phyloP scores from a whole-genome alignment of 2,113 vertebrate species.

The Lates calcarifer region DNA sequence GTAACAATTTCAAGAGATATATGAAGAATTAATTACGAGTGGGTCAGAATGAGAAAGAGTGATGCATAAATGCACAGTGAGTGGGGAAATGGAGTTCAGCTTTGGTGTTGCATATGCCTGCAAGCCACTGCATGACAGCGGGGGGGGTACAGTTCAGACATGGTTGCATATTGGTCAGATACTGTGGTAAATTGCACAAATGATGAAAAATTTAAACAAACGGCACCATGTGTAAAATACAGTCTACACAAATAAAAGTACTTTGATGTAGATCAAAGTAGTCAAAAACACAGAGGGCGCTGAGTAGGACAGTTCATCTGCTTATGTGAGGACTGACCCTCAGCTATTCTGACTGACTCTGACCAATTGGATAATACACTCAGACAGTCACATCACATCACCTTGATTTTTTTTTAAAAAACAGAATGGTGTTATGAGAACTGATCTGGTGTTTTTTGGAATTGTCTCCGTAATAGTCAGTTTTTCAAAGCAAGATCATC shows the following conservation, averaged over 20 bases:
- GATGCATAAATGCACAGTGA: slow-evolving; percentile 5
- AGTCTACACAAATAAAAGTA: background rate
- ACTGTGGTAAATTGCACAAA: slow-evolving; percentile 23
- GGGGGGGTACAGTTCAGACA: slow-evolving; percentile 29
- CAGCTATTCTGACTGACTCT: background rate
- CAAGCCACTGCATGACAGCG: slow-evolving; percentile 5
- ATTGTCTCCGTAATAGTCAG: too few species aligned
- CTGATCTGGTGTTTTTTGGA: too few species aligned
- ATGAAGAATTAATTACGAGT: slow-evolving; percentile 6
- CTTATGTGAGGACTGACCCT: background rate
- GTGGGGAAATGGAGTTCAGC: background rate
- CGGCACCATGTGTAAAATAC: background rate
- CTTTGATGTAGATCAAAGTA: slow-evolving; percentile 9
- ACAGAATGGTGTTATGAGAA: too few species aligned
- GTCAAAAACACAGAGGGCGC: background rate
- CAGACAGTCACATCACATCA: too few species aligned
- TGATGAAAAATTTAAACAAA: slow-evolving; percentile 27
- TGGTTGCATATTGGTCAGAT: slow-evolving; percentile 6
- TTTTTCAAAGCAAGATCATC: too few species aligned
- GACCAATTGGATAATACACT: too few species aligned
- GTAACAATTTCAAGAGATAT: slow-evolving; percentile 12
- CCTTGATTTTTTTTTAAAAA: too few species aligned
- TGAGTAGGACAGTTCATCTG: background rate
- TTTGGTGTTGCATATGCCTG: slow-evolving; percentile 36
- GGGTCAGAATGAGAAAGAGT: slow-evolving; percentile 15